These are phyloP conservation scores for Metopia argyrocephala DNA, from an alignment of 2,888 invertebrate genomes.

Conservation along the genomic window DNA sequence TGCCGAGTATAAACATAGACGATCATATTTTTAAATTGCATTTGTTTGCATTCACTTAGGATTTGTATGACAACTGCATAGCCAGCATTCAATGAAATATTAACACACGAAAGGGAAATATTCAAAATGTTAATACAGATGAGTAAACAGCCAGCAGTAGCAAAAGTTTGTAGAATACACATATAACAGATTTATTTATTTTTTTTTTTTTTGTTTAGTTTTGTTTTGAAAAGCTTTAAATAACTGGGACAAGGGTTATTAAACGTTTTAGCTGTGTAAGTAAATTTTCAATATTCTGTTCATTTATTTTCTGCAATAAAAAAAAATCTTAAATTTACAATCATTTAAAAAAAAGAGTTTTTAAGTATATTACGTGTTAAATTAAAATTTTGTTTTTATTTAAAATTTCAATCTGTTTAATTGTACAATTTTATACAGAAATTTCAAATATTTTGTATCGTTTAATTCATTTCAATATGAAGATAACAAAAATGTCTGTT, in stretches of 20 bases:
- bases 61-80: neutral
- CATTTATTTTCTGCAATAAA: neutral
- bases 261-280: slow-evolving; percentile 41
- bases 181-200: neutral
- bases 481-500: too few species aligned
- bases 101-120: slow-evolving; percentile 35
- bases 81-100: slow-evolving; percentile 9
- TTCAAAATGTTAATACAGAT: slow-evolving; percentile 28
- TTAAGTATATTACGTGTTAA: too few species aligned
- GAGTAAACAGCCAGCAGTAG: slow-evolving; percentile 33
- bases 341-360: too few species aligned
- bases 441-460: too few species aligned
- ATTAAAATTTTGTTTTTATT: too few species aligned
- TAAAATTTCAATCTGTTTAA: too few species aligned
- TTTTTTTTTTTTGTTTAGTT: neutral
- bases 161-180: slow-evolving; percentile 9
- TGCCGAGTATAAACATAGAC: neutral
- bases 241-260: slow-evolving; percentile 51
- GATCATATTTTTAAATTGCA: neutral
- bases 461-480: too few species aligned
- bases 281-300: neutral
- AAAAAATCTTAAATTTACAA: too few species aligned
- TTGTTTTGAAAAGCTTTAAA: slow-evolving; percentile 24
- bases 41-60: neutral
- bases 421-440: too few species aligned